Evolutionary conservation across 2,888 invertebrate genomes (phyloP), one percentile per base, ranked within the genome.

Genomic region (Nipponacmea schrenckii): DNA sequence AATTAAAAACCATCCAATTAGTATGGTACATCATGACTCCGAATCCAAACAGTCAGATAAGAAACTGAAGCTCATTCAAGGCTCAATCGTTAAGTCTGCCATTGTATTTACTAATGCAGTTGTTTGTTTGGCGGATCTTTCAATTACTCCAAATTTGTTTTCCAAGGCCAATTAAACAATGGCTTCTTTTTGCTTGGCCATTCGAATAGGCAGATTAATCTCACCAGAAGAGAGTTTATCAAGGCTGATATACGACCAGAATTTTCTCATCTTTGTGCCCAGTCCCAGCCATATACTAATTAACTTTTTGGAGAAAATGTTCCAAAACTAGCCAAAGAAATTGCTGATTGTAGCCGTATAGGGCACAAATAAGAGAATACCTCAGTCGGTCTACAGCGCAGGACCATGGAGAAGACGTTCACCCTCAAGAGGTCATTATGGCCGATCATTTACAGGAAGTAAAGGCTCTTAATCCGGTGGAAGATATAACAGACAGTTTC

Each of bases 111-210:
- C 7, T 15, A 66, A 74, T 39, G 45, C 65, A 26, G 69, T 69
- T 2, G 63, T 72, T 56, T 70, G 26, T 24, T 27, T 70, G 24
- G 68, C 48, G n/a, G 44, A 67, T n/a, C 4, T 69, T 2, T 66
- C 67, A 39, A 48, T 17, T n/a, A 44, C 27, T 20, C 10, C 20
- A 24, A 48, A 64, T 20, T 24, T 65, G n/a, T 45, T 27, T 12
- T 15, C 14, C 17, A 48, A 12, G n/a, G 39, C 62, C 15, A 64
- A 70, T 67, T 44, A 14, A 71, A 71, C 17, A 66, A 71, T 63
- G 69, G 71, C 39, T 62, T 75, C 12, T 73, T 67, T 14, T 67
- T 75, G 50, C 62, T 75, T 1, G 75, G 69, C 24, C 71, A 75
- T n/a, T 56, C 71, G n/a, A 71, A 71, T 39, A n/a, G 46, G 15